Conservation (phyloP, 2,888 invertebrate species). For the Coenonympha arcania region DNA sequence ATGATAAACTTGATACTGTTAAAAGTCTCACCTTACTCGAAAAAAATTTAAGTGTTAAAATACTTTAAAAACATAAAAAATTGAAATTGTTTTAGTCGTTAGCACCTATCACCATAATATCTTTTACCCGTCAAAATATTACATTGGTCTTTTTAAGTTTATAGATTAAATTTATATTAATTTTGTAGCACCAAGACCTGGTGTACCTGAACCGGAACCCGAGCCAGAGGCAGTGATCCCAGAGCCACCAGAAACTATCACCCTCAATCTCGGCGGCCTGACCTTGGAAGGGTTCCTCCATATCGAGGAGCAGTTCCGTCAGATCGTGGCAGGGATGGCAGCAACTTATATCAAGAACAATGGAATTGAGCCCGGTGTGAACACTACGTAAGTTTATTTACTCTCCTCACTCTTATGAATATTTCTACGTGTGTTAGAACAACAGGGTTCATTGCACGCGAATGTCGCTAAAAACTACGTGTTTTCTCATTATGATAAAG, state of each 20-base stretch:
- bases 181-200: constrained; percentile 33
- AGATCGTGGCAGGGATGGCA: constrained; percentile 58
- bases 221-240: constrained; percentile 34
- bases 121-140: constrained; percentile 31
- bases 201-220: constrained; percentile 36
- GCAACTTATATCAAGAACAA: constrained; percentile 49
- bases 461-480: too few relatives aligned
- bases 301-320: constrained; percentile 43
- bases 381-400: constrained; percentile 53
- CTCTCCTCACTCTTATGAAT: too few relatives aligned
- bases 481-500: too few relatives aligned
- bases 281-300: constrained; percentile 38
- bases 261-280: constrained; percentile 47
- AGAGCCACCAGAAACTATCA: constrained; percentile 39
- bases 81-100: too few relatives aligned
- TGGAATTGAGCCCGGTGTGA: constrained; percentile 45
- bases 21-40: too few relatives aligned
- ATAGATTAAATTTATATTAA: too few relatives aligned
- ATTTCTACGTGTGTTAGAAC: too few relatives aligned
- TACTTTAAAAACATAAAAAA: too few relatives aligned
- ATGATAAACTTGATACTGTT: too few relatives aligned
- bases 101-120: background rate
- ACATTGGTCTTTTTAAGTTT: too few relatives aligned
- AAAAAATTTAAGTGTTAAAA: too few relatives aligned
- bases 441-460: too few relatives aligned